Conservation (phyloP, 92 coral and sea anemone species). For the Diadumene lineata region DNA sequence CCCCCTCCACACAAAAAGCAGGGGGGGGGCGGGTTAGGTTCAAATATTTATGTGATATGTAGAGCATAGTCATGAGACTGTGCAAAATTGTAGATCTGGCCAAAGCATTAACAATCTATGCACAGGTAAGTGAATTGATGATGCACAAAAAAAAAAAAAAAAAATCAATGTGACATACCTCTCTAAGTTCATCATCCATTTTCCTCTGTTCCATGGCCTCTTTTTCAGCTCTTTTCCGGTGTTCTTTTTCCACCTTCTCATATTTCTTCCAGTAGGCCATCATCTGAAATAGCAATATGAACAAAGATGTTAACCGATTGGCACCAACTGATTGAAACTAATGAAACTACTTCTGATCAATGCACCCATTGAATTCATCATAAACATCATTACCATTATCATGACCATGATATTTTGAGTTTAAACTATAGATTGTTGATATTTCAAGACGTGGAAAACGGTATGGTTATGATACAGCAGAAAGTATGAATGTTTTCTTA, state of each 20-base stretch:
- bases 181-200: constrained; percentile 94
- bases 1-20: too few species aligned
- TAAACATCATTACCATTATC: background rate
- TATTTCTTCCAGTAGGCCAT: constrained; percentile 96
- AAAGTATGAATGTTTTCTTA: too few species aligned
- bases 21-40: too few species aligned
- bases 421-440: too few species aligned
- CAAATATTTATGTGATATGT: too few species aligned
- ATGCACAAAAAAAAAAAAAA: too few species aligned
- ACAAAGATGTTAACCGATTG: background rate
- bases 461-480: too few species aligned
- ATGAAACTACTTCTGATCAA: background rate
- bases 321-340: background rate
- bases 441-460: too few species aligned
- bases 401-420: background rate
- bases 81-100: too few species aligned
- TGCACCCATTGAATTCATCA: background rate
- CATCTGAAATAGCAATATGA: constrained; percentile 58
- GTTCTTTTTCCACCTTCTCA: constrained; percentile 98
- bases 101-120: too few species aligned
- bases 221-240: constrained; percentile 96
- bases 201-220: constrained; percentile 99
- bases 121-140: too few species aligned
- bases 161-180: constrained; percentile 48
- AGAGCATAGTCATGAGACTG: too few species aligned